These are phyloP conservation scores for Drosophila orena DNA, from an alignment of 1,140 invertebrate genomes.

Conservation along the genomic window DNA sequence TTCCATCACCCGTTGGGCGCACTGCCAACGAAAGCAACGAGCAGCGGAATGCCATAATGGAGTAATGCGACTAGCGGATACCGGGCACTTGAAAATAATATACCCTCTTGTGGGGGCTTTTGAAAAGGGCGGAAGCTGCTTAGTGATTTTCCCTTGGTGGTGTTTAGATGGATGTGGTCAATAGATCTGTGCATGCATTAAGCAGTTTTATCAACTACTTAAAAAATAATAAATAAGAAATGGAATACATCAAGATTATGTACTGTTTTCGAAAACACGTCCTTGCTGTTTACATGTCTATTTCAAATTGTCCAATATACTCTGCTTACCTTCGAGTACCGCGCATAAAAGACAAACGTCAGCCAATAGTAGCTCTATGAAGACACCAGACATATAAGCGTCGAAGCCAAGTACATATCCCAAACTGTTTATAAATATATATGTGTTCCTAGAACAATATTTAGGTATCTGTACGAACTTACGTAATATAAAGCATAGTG, in stretches of 20 bases:
- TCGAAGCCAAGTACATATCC: conserved; percentile 67
- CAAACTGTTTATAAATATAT: conserved; percentile 49
- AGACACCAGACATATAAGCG: conserved; percentile 44
- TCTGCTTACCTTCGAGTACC: conserved; percentile 24
- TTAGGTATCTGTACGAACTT: conserved; percentile 37
- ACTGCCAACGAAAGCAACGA: conserved; percentile 69
- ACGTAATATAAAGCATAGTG: conserved; percentile 36
- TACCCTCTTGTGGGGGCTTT: conserved; percentile 1
- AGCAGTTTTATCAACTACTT: background rate
- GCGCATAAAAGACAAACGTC: conserved; percentile 61
- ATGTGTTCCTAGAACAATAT: conserved; percentile 42
- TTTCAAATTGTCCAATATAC: conserved; percentile 14
- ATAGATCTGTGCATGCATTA: background rate
- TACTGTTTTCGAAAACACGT: no score
- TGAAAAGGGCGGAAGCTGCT: background rate
- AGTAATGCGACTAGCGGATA: conserved; percentile 37
- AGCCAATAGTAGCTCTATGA: conserved; percentile 67
- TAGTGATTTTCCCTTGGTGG: background rate
- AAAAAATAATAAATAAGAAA: background rate
- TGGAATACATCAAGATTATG: no score
- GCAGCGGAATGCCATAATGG: conserved; percentile 18
- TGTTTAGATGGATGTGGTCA: background rate
- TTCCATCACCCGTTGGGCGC: conserved; percentile 77
- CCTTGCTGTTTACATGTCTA: background rate
- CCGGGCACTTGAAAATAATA: conserved; percentile 23